These are phyloP conservation scores for Palythoa caribaeorum DNA, from an alignment of 92 coral and sea anemone genomes.

Conservation along the genomic window DNA sequence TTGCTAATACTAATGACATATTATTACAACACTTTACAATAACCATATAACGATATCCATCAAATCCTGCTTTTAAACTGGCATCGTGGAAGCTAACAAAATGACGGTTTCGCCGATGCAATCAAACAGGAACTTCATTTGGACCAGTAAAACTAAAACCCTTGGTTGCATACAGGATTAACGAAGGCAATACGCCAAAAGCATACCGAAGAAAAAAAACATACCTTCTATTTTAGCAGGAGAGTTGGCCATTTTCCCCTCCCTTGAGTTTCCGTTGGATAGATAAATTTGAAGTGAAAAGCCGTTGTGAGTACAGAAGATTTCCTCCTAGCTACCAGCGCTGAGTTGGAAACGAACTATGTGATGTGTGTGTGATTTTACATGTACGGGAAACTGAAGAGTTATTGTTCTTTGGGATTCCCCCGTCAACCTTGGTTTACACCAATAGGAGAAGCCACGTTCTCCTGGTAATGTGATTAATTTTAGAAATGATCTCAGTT, in stretches of 20 bases:
- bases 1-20: background rate
- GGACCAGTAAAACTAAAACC: background rate
- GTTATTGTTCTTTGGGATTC: background rate
- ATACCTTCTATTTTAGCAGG: constrained; percentile 15
- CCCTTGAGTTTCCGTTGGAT: background rate
- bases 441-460: constrained; percentile 33
- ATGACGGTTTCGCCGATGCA: background rate
- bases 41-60: background rate
- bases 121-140: background rate
- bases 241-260: background rate
- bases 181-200: background rate
- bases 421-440: background rate
- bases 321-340: background rate
- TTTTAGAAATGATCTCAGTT: constrained; percentile 43
- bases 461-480: constrained; percentile 31
- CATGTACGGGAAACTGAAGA: background rate
- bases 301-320: background rate
- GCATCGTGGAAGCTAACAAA: background rate
- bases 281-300: background rate
- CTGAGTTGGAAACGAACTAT: background rate
- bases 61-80: background rate
- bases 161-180: background rate
- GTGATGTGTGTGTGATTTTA: background rate
- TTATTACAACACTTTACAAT: background rate
- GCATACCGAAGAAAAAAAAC: background rate